phyloP scores from a whole-genome alignment of 2,888 invertebrate genomes.

The Sycophila texana region DNA sequence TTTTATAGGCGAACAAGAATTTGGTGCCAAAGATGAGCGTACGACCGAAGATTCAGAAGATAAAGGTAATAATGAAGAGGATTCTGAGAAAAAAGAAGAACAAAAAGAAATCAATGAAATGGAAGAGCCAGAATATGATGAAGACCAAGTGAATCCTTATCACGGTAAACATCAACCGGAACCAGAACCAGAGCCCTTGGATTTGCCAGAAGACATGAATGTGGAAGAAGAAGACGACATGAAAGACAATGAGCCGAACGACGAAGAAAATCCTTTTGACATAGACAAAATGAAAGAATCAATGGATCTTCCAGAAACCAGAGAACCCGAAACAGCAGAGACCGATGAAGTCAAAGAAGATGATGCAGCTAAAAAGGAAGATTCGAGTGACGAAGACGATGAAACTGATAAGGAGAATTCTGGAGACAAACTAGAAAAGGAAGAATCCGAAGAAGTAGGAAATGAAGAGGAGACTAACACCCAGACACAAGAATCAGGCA shows the following conservation, averaged over 20 bases:
- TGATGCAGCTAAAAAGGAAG: slow-evolving; percentile 72
- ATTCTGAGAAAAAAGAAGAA: slow-evolving; percentile 76
- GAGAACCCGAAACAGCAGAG: slow-evolving; percentile 69
- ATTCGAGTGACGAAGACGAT: slow-evolving; percentile 76
- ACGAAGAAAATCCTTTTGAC: slow-evolving; percentile 89
- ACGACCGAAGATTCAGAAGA: slow-evolving; percentile 56
- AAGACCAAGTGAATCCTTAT: slow-evolving; percentile 87
- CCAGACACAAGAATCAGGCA: slow-evolving; percentile 62
- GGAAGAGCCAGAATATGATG: slow-evolving; percentile 87
- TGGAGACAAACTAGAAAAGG: slow-evolving; percentile 67
- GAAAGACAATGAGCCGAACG: slow-evolving; percentile 79
- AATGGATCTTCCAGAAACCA: slow-evolving; percentile 68
- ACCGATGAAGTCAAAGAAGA: slow-evolving; percentile 67
- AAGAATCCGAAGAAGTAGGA: slow-evolving; percentile 62
- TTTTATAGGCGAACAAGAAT: slow-evolving; percentile 76
- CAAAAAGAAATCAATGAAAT: slow-evolving; percentile 88
- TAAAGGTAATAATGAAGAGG: slow-evolving; percentile 60
- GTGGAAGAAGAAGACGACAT: slow-evolving; percentile 84
- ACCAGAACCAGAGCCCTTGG: slow-evolving; percentile 90
- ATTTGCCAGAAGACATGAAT: slow-evolving; percentile 91
- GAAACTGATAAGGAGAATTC: slow-evolving; percentile 66
- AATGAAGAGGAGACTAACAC: slow-evolving; percentile 65
- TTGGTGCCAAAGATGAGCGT: slow-evolving; percentile 75
- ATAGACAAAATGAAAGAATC: slow-evolving; percentile 86
- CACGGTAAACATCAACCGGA: slow-evolving; percentile 87